phyloP scores from a whole-genome alignment of 2,113 vertebrate species.

The Lagopus leucura region DNA sequence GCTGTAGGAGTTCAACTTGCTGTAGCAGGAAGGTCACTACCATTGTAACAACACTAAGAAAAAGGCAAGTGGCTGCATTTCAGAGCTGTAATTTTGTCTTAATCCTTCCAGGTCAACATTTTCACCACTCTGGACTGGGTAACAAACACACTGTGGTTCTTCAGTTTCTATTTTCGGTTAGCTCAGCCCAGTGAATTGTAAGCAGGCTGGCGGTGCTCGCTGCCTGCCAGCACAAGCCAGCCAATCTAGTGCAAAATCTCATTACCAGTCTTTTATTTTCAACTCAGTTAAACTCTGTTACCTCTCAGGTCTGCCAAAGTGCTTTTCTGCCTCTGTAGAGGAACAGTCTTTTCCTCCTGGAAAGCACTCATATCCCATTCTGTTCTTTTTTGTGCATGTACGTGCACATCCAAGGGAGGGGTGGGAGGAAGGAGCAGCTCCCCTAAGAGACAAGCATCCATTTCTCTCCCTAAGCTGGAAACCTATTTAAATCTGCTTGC shows the following conservation, averaged over 20 bases:
- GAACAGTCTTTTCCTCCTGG: not conserved
- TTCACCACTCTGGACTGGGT: not conserved
- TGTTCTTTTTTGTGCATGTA: not conserved
- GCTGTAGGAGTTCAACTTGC: not conserved
- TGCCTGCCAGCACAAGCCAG: conserved; percentile 31
- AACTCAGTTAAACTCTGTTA: conserved; percentile 33
- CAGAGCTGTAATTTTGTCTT: not conserved
- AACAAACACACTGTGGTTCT: not conserved
- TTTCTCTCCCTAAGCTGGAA: conserved; percentile 61
- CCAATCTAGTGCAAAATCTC: conserved; percentile 60
- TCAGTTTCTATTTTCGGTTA: conserved; percentile 31
- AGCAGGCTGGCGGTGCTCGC: conserved; percentile 32
- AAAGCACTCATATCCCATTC: not conserved
- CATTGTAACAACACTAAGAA: not conserved
- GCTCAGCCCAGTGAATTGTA: conserved; percentile 23
- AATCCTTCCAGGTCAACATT: not conserved
- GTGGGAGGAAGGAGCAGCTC: conserved; percentile 7
- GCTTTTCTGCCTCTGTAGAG: not conserved
- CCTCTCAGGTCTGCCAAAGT: not conserved
- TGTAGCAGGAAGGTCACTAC: not conserved
- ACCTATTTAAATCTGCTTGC: conserved; percentile 71
- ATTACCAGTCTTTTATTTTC: conserved; percentile 61
- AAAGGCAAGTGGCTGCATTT: not conserved
- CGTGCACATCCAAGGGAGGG: conserved; percentile 13
- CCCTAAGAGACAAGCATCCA: conserved; percentile 41